These are phyloP conservation scores for Serripes groenlandicus DNA, from an alignment of 2,888 invertebrate species.

Conservation along the genomic window DNA sequence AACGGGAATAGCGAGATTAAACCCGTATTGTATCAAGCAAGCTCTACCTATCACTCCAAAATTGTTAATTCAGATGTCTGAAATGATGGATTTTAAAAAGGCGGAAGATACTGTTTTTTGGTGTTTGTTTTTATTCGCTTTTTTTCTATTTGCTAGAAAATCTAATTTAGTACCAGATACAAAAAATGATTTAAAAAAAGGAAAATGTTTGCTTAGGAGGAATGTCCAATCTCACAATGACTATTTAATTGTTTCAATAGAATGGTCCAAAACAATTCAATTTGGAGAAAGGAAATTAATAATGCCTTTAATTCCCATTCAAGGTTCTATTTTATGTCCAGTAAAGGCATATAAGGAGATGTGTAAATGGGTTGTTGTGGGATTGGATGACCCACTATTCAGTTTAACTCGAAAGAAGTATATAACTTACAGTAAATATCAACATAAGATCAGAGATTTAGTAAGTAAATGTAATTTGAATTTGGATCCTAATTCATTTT, in stretches of 20 bases:
- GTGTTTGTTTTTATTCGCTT: constrained; percentile 25
- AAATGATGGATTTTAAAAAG: neutral
- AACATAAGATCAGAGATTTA: neutral
- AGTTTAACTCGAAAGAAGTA: too few species aligned
- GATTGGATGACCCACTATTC: neutral
- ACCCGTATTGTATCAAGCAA: neutral
- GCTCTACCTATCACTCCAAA: neutral
- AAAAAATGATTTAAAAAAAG: neutral
- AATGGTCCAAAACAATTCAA: neutral
- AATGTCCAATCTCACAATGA: neutral
- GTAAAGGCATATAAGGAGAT: neutral
- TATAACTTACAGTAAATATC: neutral
- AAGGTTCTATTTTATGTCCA: neutral
- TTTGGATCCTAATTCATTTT: neutral
- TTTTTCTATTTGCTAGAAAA: constrained; percentile 24
- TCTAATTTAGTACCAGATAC: neutral
- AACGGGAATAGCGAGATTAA: neutral
- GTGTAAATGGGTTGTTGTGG: neutral
- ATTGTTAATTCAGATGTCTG: neutral
- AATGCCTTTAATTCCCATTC: neutral
- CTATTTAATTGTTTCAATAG: neutral
- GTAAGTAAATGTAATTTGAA: neutral
- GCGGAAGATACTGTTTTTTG: neutral
- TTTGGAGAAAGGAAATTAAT: constrained; percentile 1
- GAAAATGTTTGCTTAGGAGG: neutral